Base-by-base conservation (phyloP, 2,113 vertebrate species). In the Platichthys stellatus region DNA sequence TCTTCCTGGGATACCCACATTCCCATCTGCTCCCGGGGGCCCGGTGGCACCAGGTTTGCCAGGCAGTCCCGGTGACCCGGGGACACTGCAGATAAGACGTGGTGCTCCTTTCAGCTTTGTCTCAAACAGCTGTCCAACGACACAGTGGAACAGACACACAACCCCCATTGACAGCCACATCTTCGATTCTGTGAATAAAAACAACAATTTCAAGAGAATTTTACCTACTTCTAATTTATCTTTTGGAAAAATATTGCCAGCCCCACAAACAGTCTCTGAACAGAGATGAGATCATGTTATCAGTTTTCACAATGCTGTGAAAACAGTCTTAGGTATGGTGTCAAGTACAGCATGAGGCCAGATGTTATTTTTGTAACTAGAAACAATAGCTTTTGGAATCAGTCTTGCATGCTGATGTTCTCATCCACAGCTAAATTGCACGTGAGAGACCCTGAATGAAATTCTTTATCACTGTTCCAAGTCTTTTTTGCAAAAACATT, bases 1-100 rank as follows among this genome's bases (percentile, higher is more conserved):
- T 94, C 98, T 96, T 92, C 98, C 98, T 8, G 97, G 96, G 78
- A 99, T 95, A 68, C 98, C 98, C 54, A 97, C 94, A 71, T 95
- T 95, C 82, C 98, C 98, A 0, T 96, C 95, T 6, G 94, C 94
- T 66, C 98, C 98, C 0, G 94, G 93, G 43, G 95, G 71, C n/a
- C 98, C 97, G 0, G 76, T 81, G 18, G 94, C 92, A 79, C 97
- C 98, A 0, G 95, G 94, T 60, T 95, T 94, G 0, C 98, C 98
- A 0, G 91, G 94, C 17, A 92, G 88, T 9, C 98, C 98, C 1
- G 97, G 96, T 51, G 96, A 88, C 62, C 98, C 97, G 0, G 97
- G 96, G 35, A 97, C 93, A 67, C 97, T 99, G 80, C 97, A 99
- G 89, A 99, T 93, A 2, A 97, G 96, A 85, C 92, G 95, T 1